These are phyloP conservation scores for Hanleya hanleyi DNA, from an alignment of 2,888 invertebrate genomes.

Conservation along the genomic window DNA sequence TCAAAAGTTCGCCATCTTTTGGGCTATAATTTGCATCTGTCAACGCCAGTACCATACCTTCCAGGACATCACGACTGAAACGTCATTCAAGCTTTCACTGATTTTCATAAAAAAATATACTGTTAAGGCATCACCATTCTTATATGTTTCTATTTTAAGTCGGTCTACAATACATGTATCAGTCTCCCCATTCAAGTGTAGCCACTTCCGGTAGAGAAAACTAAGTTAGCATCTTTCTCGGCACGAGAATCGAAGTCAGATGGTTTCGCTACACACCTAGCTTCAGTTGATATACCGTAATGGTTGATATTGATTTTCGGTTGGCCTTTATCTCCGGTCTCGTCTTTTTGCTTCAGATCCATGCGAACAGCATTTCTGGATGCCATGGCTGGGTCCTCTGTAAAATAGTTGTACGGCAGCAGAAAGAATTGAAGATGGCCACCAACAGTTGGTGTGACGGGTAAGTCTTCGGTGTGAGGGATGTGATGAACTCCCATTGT, in stretches of 20 bases:
- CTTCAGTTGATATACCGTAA: background rate
- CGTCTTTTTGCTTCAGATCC: conserved; percentile 2
- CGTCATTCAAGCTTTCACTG: no score
- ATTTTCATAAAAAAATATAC: no score
- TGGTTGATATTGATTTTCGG: background rate
- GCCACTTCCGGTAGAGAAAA: background rate
- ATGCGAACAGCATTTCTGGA: conserved; percentile 40
- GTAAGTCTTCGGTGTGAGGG: conserved; percentile 55
- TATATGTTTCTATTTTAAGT: no score
- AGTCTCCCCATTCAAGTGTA: no score
- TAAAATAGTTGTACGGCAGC: conserved; percentile 54
- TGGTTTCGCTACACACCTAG: background rate
- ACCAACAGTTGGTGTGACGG: conserved; percentile 48
- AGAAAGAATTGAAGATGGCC: conserved; percentile 44
- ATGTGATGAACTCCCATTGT: conserved; percentile 53
- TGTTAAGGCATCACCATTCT: no score
- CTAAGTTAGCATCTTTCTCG: background rate
- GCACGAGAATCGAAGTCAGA: background rate
- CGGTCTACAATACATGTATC: no score
- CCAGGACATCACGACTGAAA: no score
- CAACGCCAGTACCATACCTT: no score
- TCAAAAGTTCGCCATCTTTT: no score
- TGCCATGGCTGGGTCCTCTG: conserved; percentile 43
- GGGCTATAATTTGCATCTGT: no score
- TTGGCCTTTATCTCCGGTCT: background rate